Evolutionary conservation across 2,113 vertebrate species (phyloP).

Genomic region (Pygoscelis antarcticus): DNA sequence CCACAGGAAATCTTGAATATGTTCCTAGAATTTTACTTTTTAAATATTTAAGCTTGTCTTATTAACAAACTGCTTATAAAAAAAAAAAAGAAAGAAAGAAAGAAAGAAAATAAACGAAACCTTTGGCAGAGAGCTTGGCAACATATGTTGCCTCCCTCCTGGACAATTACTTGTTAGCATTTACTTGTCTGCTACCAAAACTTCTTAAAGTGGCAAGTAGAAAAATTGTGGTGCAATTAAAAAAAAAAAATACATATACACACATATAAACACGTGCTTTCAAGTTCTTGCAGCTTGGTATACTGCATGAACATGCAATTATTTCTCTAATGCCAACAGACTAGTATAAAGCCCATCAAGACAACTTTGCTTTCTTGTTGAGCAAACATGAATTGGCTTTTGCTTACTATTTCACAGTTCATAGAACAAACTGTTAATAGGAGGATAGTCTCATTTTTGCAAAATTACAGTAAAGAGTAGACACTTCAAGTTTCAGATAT

Average conservation of each 20-base stretch:
- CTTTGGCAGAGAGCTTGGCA: background rate
- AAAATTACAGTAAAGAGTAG: background rate
- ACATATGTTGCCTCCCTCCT: background rate
- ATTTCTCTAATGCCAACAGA: background rate
- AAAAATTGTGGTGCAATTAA: background rate
- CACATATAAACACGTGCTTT: background rate
- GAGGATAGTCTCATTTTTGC: background rate
- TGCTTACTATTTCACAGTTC: background rate
- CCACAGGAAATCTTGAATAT: background rate
- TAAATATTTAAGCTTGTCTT: background rate
- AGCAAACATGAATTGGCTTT: background rate
- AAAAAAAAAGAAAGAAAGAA: background rate
- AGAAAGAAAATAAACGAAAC: background rate
- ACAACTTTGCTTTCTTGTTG: background rate
- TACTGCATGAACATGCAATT: background rate
- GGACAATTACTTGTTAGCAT: background rate
- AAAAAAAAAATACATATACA: background rate
- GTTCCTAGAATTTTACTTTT: background rate
- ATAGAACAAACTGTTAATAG: background rate
- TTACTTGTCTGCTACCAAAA: background rate
- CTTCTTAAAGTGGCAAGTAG: background rate
- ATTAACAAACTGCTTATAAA: background rate
- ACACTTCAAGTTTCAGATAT: constrained; percentile 65
- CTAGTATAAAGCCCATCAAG: background rate
- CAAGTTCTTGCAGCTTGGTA: background rate